A percentile compares a stretch with the other conserved stretches of the same genome.
Evolutionary conservation across 2,113 vertebrate species (phyloP).

Genomic region (Ammodytes marinus): DNA sequence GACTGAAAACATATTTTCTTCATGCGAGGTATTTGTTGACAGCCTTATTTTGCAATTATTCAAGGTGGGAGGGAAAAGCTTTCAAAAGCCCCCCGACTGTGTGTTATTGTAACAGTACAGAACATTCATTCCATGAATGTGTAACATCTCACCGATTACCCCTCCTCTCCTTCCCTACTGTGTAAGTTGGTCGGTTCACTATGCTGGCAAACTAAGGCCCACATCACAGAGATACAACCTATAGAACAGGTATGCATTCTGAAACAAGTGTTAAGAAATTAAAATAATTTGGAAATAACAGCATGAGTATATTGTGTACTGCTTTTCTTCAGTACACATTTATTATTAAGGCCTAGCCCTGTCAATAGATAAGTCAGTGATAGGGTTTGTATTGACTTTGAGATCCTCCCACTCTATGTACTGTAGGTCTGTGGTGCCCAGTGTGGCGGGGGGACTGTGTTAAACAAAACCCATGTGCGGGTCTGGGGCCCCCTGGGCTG

Average conservation of each 20-base stretch:
- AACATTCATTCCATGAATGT: conserved; percentile 64
- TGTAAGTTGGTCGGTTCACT: conserved; percentile 60
- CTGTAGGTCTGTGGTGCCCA: conserved; percentile 58
- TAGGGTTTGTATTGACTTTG: neutral
- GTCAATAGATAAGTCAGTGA: neutral
- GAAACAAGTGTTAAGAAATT: neutral
- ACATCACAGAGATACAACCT: conserved; percentile 39
- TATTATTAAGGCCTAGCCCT: neutral
- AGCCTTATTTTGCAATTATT: conserved; percentile 75
- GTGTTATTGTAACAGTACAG: conserved; percentile 70
- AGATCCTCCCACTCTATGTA: conserved; percentile 33
- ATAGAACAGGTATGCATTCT: conserved; percentile 40
- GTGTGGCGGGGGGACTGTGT: conserved; percentile 58
- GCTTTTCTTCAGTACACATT: neutral
- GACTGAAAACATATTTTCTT: conserved; percentile 65
- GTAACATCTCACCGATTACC: conserved; percentile 43
- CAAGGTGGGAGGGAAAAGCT: conserved; percentile 56
- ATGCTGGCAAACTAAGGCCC: conserved; percentile 46
- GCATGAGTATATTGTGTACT: neutral
- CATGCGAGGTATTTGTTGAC: conserved; percentile 72
- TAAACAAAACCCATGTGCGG: conserved; percentile 75
- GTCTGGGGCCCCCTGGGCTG: conserved; percentile 82
- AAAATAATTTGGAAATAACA: neutral
- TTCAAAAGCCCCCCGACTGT: conserved; percentile 44
- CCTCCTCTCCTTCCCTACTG: conserved; percentile 38